A percentile compares a stretch with the other conserved stretches of the same genome.
Conservation (phyloP, 2,888 invertebrate genomes). For the Drosophila cognata region DNA sequence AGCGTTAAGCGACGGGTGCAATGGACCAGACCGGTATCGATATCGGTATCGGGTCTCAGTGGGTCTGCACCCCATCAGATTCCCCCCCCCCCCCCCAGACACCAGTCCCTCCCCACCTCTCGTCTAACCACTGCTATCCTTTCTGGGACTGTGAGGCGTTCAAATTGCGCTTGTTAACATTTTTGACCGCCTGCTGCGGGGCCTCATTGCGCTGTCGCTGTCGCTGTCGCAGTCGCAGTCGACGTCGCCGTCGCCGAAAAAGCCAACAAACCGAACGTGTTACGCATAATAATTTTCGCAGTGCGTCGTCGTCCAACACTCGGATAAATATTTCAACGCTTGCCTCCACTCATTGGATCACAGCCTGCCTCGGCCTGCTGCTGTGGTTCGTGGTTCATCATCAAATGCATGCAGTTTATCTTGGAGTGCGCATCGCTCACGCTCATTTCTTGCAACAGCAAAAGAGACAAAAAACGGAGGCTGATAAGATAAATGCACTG, state of each 20-base stretch:
- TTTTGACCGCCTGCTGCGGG: conserved; percentile 81
- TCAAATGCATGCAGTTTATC: conserved; percentile 65
- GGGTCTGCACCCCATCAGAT: conserved; percentile 8
- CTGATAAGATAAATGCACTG: conserved; percentile 65
- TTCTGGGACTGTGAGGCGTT: conserved; percentile 63
- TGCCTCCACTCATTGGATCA: conserved; percentile 35
- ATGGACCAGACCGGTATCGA: conserved; percentile 52
- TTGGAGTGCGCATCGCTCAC: conserved; percentile 64
- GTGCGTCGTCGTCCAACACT: conserved; percentile 44
- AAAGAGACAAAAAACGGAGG: conserved; percentile 16
- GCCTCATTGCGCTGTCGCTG: conserved; percentile 39
- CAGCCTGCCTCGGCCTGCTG: conserved; percentile 6
- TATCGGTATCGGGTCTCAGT: conserved; percentile 38
- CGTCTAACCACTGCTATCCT: not conserved
- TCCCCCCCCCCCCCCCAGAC: not conserved
- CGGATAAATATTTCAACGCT: conserved; percentile 73
- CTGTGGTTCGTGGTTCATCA: conserved; percentile 64
- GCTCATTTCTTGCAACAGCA: conserved; percentile 33
- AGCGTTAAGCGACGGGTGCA: conserved; percentile 34
- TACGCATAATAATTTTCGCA: conserved; percentile 79
- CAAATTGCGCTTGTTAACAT: conserved; percentile 82
- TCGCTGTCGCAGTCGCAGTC: conserved; percentile 12
- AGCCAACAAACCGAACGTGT: conserved; percentile 80
- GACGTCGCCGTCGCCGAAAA: conserved; percentile 56
- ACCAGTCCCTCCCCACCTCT: not conserved